phyloP scores from a whole-genome alignment of 2,888 invertebrate genomes.

The Actias luna region DNA sequence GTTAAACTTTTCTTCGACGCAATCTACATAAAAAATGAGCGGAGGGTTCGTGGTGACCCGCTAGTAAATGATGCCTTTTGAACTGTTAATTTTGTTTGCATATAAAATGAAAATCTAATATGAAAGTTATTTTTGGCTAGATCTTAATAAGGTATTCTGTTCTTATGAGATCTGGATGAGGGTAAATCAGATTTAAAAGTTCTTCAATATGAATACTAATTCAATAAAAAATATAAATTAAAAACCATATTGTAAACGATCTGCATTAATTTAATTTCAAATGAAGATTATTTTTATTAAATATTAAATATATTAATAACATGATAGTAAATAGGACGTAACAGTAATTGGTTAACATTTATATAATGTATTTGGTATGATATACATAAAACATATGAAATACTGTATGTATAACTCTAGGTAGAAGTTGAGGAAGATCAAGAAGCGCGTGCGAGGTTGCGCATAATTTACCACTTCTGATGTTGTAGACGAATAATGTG shows the following conservation, averaged over 20 bases:
- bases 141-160: slow-evolving; percentile 43
- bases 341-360: no score
- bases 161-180: neutral
- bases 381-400: neutral
- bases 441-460: slow-evolving; percentile 3
- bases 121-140: slow-evolving; percentile 66
- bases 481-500: neutral
- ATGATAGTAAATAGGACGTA: no score
- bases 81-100: slow-evolving; percentile 79
- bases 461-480: slow-evolving; percentile 1
- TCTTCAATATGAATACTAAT: neutral
- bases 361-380: no score
- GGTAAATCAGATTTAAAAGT: neutral
- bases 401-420: neutral
- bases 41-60: slow-evolving; percentile 72
- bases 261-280: no score
- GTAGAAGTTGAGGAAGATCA: neutral
- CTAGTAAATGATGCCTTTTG: slow-evolving; percentile 77
- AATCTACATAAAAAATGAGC: slow-evolving; percentile 81
- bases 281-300: no score
- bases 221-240: no score
- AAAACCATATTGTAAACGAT: no score
- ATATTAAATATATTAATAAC: no score
- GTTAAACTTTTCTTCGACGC: slow-evolving; percentile 77
- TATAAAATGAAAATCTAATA: slow-evolving; percentile 73